Percentiles rank a stretch among this genome's conserved stretches.
Evolutionary conservation across 2,797 vertebrate genomes (phyloP).

Genomic region (Alauda arvensis): DNA sequence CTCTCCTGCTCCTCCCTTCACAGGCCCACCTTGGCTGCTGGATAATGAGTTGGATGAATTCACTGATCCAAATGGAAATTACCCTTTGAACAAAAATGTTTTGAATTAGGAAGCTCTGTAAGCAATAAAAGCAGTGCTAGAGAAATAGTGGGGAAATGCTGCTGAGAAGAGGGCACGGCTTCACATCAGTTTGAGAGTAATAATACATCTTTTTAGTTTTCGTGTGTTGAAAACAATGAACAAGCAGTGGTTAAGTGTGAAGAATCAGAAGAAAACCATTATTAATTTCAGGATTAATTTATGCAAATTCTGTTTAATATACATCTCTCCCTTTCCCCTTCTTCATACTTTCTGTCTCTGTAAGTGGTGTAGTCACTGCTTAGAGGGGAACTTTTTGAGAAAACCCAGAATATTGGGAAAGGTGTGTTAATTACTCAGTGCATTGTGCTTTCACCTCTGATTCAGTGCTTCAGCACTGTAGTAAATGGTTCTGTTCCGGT

Average conservation of each 20-base stretch:
- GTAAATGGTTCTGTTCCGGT: background rate
- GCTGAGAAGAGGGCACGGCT: background rate
- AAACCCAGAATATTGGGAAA: background rate
- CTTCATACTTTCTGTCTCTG: background rate
- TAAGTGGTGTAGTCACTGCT: background rate
- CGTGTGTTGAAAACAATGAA: background rate
- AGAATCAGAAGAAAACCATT: background rate
- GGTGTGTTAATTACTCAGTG: background rate
- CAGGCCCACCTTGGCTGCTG: background rate
- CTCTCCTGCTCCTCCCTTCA: background rate
- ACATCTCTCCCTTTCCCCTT: background rate
- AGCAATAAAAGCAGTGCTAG: background rate
- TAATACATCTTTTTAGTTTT: background rate
- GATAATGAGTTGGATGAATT: background rate
- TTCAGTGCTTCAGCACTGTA: background rate
- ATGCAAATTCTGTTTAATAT: background rate
- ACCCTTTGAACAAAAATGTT: background rate
- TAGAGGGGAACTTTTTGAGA: background rate
- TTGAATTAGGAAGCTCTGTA: background rate
- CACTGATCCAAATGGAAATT: background rate
- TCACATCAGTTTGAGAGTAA: background rate
- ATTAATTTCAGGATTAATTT: constrained; percentile 22
- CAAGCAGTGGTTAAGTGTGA: background rate
- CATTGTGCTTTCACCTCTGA: background rate
- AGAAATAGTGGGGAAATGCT: background rate